Base-by-base conservation (phyloP, 2,797 vertebrate genomes). In the Sebastes cheni region DNA sequence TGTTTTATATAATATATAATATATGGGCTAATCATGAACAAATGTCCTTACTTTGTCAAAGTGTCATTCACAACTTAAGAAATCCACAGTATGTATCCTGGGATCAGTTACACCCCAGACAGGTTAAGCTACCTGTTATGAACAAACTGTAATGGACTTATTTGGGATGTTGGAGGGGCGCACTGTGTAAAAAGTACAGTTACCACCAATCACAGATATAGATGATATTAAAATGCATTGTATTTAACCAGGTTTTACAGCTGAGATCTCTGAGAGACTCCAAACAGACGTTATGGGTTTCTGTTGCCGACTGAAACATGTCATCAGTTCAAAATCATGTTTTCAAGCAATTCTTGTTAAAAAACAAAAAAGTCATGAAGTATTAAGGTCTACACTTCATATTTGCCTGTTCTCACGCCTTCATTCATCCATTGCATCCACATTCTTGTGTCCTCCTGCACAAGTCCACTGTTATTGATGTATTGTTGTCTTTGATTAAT, bases 401-500 rank as follows among this genome's bases (percentile, higher is more conserved):
- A 4, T 70, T 42, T 69, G 6, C 16, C n/a, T 59, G 30, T 32
- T 22, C 8, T 10, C 1, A 11, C 4, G 29, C 5, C 8, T 20
- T 66, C 23, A 32, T 67, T 55, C 74, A 34, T 77, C 59, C 61
- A 20, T 61, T 72, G 16, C 18, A 22, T 12, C 32, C 22, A 70
- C n/a, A 34, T 74, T 73, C n/a, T 42, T 30, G 3, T 76, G 23
- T 72, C 55, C 55, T 60, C 27, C 60, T 50, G 61, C 56, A 32
- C 67, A 71, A 73, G 64, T 81, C 62, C 56, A 20, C 73, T 72
- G 66, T 74, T 78, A 77, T 36, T 80, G 58, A 80, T 72, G 71
- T 10, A 18, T 73, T 85, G 72, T 67, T 79, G 62, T 66, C 34
- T 81, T 79, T 85, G 79, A 81, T 88, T 87, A 59, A 84, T 88